Percentiles rank a stretch among this genome's conserved stretches.
Evolutionary conservation across 2,888 invertebrate species (phyloP).

Genomic region (Teleogryllus oceanicus): DNA sequence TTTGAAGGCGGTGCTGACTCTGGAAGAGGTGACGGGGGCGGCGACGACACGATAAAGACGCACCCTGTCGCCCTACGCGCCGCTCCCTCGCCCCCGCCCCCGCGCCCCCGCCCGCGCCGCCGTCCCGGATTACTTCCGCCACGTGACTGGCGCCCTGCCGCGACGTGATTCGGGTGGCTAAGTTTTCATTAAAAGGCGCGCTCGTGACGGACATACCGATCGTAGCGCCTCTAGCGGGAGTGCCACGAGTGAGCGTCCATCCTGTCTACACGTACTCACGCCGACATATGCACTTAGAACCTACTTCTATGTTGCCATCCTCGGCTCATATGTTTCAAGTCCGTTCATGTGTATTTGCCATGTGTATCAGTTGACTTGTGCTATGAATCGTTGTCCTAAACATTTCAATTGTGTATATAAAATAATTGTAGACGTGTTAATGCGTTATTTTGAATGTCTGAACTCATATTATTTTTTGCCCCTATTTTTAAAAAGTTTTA

Average conservation of each 20-base stretch:
- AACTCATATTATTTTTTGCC: too few species aligned
- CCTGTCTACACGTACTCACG: too few species aligned
- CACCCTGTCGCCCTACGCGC: not conserved
- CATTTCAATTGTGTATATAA: too few species aligned
- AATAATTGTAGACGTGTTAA: too few species aligned
- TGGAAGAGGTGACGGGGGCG: not conserved
- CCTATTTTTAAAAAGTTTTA: too few species aligned
- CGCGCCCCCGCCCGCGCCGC: not conserved
- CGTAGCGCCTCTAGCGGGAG: not conserved
- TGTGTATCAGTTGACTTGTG: too few species aligned
- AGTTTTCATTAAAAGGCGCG: slow-evolving; percentile 22
- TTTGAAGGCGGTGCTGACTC: not conserved
- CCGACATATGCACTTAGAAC: too few species aligned
- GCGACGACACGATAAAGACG: not conserved
- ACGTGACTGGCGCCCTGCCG: slow-evolving; percentile 18
- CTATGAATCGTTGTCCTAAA: too few species aligned
- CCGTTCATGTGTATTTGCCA: too few species aligned
- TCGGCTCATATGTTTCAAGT: too few species aligned
- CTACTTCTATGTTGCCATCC: too few species aligned
- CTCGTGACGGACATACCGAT: slow-evolving; percentile 25
- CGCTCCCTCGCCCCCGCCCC: not conserved
- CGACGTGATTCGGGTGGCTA: slow-evolving; percentile 25
- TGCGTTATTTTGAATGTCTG: too few species aligned
- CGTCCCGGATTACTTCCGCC: slow-evolving; percentile 11
- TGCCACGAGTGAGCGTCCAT: not conserved